phyloP scores from a whole-genome alignment of 2,797 vertebrate species.

The Cyprinodon diabolis region DNA sequence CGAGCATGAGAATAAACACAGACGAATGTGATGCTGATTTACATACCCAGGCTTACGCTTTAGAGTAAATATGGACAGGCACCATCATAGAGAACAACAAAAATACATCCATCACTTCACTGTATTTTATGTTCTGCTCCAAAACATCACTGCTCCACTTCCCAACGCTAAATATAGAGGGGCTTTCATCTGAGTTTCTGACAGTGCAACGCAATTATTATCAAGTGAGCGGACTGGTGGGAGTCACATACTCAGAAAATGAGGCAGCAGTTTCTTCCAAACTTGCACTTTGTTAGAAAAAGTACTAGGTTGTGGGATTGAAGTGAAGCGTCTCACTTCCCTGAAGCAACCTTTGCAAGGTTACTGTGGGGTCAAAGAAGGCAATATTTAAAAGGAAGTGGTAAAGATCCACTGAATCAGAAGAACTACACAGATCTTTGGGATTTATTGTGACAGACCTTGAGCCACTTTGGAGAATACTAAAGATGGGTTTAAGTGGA shows the following conservation, averaged over 20 bases:
- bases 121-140: neutral
- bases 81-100: constrained; percentile 29
- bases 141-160: constrained; percentile 2
- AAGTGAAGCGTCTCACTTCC: neutral
- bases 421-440: neutral
- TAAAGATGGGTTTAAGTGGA: no score
- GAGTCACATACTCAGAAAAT: neutral
- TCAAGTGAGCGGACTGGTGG: neutral
- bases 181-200: constrained; percentile 14
- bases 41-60: constrained; percentile 33
- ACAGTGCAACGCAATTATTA: constrained; percentile 2
- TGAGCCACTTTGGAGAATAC: no score
- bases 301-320: neutral
- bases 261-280: neutral
- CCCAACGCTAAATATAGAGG: constrained; percentile 11
- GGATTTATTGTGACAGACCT: no score
- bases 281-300: neutral
- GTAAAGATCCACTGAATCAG: neutral
- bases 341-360: neutral
- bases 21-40: constrained; percentile 47
- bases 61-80: constrained; percentile 16
- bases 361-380: neutral
- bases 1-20: constrained; percentile 65
- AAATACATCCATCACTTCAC: constrained; percentile 34
- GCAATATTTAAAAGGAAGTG: neutral